Conservation (phyloP, 2,113 vertebrate genomes). For the Shinisaurus crocodilurus region DNA sequence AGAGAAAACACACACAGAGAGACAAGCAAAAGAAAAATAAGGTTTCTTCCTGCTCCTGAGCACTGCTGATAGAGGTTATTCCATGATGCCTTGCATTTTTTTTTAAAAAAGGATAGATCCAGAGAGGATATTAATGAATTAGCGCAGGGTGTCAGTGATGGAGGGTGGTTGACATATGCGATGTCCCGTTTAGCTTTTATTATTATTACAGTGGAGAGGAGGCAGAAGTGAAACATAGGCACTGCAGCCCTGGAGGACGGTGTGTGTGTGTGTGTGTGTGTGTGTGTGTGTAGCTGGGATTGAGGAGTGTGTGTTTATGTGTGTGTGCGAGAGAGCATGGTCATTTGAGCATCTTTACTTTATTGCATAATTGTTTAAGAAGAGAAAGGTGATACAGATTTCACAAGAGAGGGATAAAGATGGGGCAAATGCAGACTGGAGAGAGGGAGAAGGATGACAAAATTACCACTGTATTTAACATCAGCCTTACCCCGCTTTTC, state of each 20-base stretch:
- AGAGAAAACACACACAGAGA: background rate
- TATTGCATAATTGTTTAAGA: background rate
- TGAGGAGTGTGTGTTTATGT: background rate
- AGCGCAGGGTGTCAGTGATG: background rate
- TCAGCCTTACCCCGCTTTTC: background rate
- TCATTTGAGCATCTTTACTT: background rate
- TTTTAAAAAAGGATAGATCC: background rate
- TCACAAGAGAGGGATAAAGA: background rate
- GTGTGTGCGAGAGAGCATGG: too few species aligned
- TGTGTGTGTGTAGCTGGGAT: background rate
- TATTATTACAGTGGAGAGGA: background rate
- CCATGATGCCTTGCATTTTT: background rate
- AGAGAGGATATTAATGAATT: slow-evolving; percentile 11
- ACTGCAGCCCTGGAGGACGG: background rate
- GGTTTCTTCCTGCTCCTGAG: background rate
- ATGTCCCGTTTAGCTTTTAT: background rate
- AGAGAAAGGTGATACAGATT: background rate
- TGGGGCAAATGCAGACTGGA: background rate
- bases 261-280: background rate
- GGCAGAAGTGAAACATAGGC: background rate
- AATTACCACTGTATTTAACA: background rate
- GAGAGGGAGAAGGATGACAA: background rate
- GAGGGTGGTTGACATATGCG: background rate
- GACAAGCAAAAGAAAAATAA: background rate
- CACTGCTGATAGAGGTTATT: background rate